Percentiles rank a stretch among this genome's conserved stretches.
These are phyloP conservation scores for Priocnemis perturbator DNA, from an alignment of 2,888 invertebrate species.

Conservation along the genomic window DNA sequence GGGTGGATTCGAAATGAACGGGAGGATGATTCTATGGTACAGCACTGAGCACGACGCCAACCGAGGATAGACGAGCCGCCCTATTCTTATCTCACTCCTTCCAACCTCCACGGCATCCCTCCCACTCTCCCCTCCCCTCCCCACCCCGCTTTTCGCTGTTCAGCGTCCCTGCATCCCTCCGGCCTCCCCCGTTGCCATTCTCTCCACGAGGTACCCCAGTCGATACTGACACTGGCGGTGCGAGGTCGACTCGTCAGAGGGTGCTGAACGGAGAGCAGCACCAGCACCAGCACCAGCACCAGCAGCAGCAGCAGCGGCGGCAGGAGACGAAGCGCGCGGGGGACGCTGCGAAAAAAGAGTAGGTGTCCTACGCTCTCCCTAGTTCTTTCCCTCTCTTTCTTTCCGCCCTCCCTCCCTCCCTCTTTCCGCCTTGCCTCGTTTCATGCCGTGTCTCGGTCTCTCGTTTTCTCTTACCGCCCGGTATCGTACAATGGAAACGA, in stretches of 20 bases:
- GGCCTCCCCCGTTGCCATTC: conserved; percentile 44
- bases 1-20: neutral
- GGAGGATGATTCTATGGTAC: conserved; percentile 23
- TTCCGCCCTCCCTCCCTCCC: neutral
- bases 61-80: conserved; percentile 59
- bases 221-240: conserved; percentile 71
- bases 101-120: conserved; percentile 25
- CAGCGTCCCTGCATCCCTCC: conserved; percentile 48
- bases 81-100: conserved; percentile 40
- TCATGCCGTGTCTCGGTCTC: conserved; percentile 6
- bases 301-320: no score
- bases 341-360: conserved; percentile 34
- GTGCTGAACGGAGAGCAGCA: conserved; percentile 64
- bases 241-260: conserved; percentile 72
- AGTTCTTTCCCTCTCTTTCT: neutral
- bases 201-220: conserved; percentile 64
- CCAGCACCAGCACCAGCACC: conserved; percentile 2
- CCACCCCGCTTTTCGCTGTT: conserved; percentile 37
- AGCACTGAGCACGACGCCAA: conserved; percentile 47
- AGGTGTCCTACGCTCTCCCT: conserved; percentile 24
- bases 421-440: conserved; percentile 4
- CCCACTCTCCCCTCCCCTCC: conserved; percentile 24
- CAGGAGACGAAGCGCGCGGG: conserved; percentile 21
- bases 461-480: conserved; percentile 13
- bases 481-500: conserved; percentile 43